phyloP scores from a whole-genome alignment of 2,888 invertebrate genomes.

The Aporophyla lueneburgensis region DNA sequence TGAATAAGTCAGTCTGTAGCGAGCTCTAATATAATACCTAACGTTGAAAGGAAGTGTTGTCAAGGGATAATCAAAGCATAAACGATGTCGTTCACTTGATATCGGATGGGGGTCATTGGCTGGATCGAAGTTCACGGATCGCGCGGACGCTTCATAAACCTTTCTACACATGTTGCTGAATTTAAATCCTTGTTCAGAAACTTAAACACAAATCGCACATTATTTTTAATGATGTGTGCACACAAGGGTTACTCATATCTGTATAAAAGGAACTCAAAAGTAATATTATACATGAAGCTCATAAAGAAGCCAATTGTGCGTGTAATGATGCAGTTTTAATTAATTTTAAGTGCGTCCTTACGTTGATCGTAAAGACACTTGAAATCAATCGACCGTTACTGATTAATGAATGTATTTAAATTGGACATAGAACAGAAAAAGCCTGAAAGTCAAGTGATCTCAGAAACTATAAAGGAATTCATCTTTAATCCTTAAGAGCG shows the following conservation, averaged over 20 bases:
- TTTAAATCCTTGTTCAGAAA: conserved; percentile 58
- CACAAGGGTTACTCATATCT: conserved; percentile 51
- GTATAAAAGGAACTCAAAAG: conserved; percentile 15
- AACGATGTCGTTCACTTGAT: conserved; percentile 86
- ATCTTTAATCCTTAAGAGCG: conserved; percentile 25
- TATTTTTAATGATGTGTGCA: conserved; percentile 50
- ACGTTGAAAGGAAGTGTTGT: conserved; percentile 84
- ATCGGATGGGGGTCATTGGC: conserved; percentile 83
- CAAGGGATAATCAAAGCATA: conserved; percentile 86
- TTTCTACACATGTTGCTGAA: conserved; percentile 67
- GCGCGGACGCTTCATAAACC: conserved; percentile 71
- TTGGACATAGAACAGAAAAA: conserved; percentile 61
- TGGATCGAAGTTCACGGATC: conserved; percentile 81
- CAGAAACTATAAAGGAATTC: conserved; percentile 13
- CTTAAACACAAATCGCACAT: conserved; percentile 46
- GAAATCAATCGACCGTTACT: conserved; percentile 82
- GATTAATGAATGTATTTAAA: conserved; percentile 73
- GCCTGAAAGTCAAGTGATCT: conserved; percentile 37
- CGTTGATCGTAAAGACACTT: conserved; percentile 75
- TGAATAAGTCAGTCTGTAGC: conserved; percentile 55
- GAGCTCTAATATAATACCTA: conserved; percentile 66
- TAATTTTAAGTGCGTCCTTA: conserved; percentile 61
- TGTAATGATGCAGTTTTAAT: conserved; percentile 61
- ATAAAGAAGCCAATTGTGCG: conserved; percentile 44
- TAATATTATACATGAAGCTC: conserved; percentile 25